Evolutionary conservation across 2,888 invertebrate species (phyloP).

Genomic region (Acrobasis consociella): DNA sequence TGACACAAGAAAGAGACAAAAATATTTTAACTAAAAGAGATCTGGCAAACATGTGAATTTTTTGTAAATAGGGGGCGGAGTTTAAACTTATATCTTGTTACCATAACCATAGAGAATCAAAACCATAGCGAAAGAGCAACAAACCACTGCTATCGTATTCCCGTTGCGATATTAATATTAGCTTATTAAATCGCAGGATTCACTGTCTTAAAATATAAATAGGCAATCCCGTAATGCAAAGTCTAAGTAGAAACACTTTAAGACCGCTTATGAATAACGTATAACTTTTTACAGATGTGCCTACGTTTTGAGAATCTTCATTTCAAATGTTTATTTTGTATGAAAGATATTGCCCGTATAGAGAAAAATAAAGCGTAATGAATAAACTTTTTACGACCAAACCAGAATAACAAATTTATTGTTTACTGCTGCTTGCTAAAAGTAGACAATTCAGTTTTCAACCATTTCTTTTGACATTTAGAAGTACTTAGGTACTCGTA

Average conservation of each 20-base stretch:
- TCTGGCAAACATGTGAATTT: no score
- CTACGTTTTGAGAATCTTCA: background rate
- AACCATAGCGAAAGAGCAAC: background rate
- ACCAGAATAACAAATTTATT: no score
- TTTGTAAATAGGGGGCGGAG: no score
- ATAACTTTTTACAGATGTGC: conserved; percentile 7
- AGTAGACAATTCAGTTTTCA: no score
- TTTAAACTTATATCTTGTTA: background rate
- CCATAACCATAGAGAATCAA: background rate
- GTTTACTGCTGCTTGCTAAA: no score
- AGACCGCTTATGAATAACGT: conserved; percentile 20
- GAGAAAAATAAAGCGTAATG: no score
- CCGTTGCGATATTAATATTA: conserved; percentile 34
- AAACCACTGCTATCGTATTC: conserved; percentile 28
- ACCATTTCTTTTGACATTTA: no score
- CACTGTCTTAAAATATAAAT: conserved; percentile 24
- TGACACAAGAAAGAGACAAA: no score
- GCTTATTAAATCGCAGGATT: conserved; percentile 39
- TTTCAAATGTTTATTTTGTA: background rate
- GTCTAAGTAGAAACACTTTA: conserved; percentile 15
- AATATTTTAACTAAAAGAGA: no score
- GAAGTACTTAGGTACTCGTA: no score
- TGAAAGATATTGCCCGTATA: background rate
- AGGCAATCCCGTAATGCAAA: conserved; percentile 21
- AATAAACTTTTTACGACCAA: no score